These are phyloP conservation scores for Ambastaia sidthimunki DNA, from an alignment of 2,797 vertebrate species.

Conservation along the genomic window DNA sequence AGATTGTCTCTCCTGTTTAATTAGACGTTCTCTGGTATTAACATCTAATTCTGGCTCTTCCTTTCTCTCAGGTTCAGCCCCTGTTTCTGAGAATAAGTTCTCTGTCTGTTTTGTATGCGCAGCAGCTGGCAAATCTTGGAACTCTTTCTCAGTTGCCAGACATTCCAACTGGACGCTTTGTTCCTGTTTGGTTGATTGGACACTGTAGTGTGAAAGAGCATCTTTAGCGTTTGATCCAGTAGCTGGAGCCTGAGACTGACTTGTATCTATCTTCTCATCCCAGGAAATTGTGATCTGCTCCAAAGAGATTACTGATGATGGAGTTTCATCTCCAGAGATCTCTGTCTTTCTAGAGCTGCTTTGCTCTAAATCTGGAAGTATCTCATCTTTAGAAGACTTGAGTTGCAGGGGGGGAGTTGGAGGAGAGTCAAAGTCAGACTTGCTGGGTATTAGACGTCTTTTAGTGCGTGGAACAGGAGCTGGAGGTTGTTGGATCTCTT, in stretches of 20 bases:
- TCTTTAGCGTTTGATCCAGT: not conserved
- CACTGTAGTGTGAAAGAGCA: not conserved
- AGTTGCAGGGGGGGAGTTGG: conserved; percentile 41
- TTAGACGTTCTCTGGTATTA: conserved; percentile 35
- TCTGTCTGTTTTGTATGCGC: not conserved
- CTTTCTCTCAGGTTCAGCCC: conserved; percentile 16
- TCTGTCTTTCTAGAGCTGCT: not conserved
- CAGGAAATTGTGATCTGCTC: conserved; percentile 3
- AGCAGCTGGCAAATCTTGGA: conserved; percentile 4
- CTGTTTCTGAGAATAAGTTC: conserved; percentile 15
- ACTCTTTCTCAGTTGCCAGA: conserved; percentile 1
- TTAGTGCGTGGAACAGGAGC: conserved; percentile 55
- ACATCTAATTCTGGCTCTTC: conserved; percentile 25
- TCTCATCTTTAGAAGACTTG: not conserved
- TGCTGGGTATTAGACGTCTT: conserved; percentile 71
- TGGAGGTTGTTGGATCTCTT: conserved; percentile 39
- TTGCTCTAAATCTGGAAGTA: not conserved
- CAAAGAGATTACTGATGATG: not conserved
- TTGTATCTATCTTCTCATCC: not conserved
- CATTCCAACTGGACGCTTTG: conserved; percentile 32
- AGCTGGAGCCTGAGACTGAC: conserved; percentile 1
- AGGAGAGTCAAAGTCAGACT: conserved; percentile 63
- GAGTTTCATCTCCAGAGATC: not conserved
- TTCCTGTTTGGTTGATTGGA: conserved; percentile 8
- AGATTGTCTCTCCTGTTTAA: conserved; percentile 29